Evolutionary conservation across 2,797 vertebrate species (phyloP), one percentile per base, ranked within the genome.

Genomic region (Acridotheres tristis): DNA sequence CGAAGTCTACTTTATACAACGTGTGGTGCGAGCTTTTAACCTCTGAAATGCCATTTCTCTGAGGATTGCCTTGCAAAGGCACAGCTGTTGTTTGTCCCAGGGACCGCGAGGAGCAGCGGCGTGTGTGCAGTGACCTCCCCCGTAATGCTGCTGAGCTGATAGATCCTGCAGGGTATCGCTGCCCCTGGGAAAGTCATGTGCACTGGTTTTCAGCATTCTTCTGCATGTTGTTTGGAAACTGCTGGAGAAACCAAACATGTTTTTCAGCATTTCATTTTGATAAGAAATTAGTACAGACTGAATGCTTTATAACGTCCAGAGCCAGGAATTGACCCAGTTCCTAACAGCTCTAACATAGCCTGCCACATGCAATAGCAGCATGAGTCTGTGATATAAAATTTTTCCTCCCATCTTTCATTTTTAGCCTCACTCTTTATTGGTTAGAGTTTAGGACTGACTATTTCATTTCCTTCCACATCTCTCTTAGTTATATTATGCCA

Each of bases 1-100:
- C 47, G 22, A 97, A 97, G 93, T 96, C 94, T 96, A 45, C 87
- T 89, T 77, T 79, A 34, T 57, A 29, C 61, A 34, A 16, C 2
- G 1, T 20, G 72, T 16, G 42, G 22, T 54, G 40, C n/a, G 25
- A 54, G 58, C 34, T 73, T 85, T 93, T 95, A 93, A 95, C 82
- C 87, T 72, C 88, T 62, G 58, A 63, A 69, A 50, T 51, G 61
- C 82, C 32, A 1, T 38, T 58, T 16, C 30, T n/a, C 32, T 43
- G 36, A 25, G 38, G 16, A 14, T 2, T 57, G 58, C 69, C 63
- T 58, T 48, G 43, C 67, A 51, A 69, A 89, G 25, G 10, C 69
- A 10, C 59, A 40, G 42, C 73, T 72, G 34, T 6, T 69, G 30
- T n/a, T 92, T 89, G 38, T 36, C 27, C 4, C 21, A 4, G 40